Percentiles rank a stretch among this genome's conserved stretches.
phyloP scores from a whole-genome alignment of 2,797 vertebrate genomes.

The Silurus aristotelis region DNA sequence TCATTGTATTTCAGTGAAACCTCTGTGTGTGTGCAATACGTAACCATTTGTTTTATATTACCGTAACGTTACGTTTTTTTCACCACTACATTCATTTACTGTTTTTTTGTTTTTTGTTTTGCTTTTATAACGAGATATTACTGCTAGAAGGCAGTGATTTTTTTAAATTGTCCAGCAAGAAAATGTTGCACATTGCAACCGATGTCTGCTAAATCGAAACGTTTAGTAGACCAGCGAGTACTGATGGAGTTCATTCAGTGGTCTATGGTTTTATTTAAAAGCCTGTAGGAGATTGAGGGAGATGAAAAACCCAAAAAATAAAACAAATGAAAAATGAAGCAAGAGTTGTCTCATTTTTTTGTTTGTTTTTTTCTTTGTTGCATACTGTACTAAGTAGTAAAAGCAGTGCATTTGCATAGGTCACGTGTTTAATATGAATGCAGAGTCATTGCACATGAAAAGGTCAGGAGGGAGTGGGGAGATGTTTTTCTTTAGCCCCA shows the following conservation, averaged over 20 bases:
- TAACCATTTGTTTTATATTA: constrained; percentile 63
- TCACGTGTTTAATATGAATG: constrained; percentile 53
- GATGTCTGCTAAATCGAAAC: constrained; percentile 60
- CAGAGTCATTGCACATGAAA: constrained; percentile 54
- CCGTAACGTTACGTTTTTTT: constrained; percentile 57
- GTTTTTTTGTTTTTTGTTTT: constrained; percentile 48
- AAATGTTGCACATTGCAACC: constrained; percentile 84
- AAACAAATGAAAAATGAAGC: constrained; percentile 61
- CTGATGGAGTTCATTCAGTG: constrained; percentile 45
- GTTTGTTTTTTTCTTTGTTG: constrained; percentile 34
- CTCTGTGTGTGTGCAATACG: constrained; percentile 75
- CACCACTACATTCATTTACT: constrained; percentile 70
- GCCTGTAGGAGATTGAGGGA: constrained; percentile 32
- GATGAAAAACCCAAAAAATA: constrained; percentile 51
- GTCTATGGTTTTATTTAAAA: constrained; percentile 68
- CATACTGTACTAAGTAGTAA: constrained; percentile 5
- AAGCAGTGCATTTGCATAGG: constrained; percentile 45
- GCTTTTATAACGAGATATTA: constrained; percentile 53
- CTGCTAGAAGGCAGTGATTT: constrained; percentile 62
- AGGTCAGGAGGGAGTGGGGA: constrained; percentile 18
- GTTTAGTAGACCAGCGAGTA: constrained; percentile 58
- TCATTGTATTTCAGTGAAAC: constrained; percentile 51
- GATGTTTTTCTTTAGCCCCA: constrained; percentile 30
- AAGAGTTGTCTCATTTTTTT: neutral
- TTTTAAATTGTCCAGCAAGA: constrained; percentile 62